A percentile compares a stretch with the other conserved stretches of the same genome.
phyloP scores from a whole-genome alignment of 1,140 invertebrate genomes.

The Lucilia sericata region DNA sequence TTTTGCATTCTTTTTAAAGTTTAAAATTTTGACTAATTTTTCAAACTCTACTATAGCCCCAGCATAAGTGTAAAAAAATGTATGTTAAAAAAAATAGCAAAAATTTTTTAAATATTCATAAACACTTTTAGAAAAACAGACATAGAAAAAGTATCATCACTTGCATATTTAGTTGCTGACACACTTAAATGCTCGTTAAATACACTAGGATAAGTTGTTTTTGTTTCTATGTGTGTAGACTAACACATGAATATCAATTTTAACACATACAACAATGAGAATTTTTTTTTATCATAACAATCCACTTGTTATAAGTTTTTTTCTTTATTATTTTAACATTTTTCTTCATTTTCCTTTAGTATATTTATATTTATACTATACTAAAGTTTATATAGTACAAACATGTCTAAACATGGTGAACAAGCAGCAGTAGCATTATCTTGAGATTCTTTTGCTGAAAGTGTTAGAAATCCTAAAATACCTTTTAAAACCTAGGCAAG shows the following conservation, averaged over 20 bases:
- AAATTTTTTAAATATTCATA: constrained; percentile 39
- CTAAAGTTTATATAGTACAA: neutral
- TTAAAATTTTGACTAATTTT: too few relatives aligned
- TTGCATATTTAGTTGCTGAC: constrained; percentile 37
- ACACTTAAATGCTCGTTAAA: constrained; percentile 43
- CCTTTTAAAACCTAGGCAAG: neutral
- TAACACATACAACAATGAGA: neutral
- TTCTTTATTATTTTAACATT: neutral
- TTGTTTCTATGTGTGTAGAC: neutral
- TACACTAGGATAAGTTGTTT: neutral
- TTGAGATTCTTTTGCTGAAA: neutral
- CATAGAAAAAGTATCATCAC: constrained; percentile 9
- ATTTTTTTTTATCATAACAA: constrained; percentile 38
- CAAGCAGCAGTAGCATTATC: constrained; percentile 26
- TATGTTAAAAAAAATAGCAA: constrained; percentile 15
- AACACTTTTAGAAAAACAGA: constrained; percentile 26
- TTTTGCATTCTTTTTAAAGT: too few relatives aligned
- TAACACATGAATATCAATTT: neutral
- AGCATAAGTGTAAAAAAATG: too few relatives aligned
- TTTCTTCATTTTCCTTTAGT: neutral
- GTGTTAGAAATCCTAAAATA: constrained; percentile 39
- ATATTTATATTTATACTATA: neutral
- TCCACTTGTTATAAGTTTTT: constrained; percentile 22
- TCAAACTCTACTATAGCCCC: too few relatives aligned
- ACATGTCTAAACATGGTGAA: constrained; percentile 8